Evolutionary conservation across 1,140 invertebrate genomes (phyloP), one percentile per base, ranked within the genome.

Genomic region (Holotrichia oblita): DNA sequence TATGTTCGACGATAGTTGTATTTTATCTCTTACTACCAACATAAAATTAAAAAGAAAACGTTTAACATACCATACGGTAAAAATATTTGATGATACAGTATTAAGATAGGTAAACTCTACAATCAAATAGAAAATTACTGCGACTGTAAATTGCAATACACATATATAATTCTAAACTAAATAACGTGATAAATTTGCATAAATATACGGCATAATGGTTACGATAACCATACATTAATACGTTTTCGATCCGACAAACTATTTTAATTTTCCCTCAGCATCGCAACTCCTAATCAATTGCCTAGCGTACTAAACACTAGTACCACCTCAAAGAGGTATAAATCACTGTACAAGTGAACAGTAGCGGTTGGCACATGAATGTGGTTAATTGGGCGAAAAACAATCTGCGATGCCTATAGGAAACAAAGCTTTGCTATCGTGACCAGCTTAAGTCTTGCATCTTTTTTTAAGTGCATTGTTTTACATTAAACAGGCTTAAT

Each of bases 301-400:
- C n/a, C 34, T 34, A 22, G 27, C 6, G 73, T n/a, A 41, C 6
- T 74, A 44, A n/a, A 10, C 34, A 40, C 41, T 41, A 22, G 73
- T 22, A 74, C 73, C 34, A 74, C 73, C 73, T 74, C 34, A 40
- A 41, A 74, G 73, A 74, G 34, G 73, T 34, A 40, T 74, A 74
- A 74, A 74, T 74, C 73, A 74, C 73, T 44, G 8, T 20, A n/a
- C 12, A 72, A 40, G 64, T 27, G 64, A 72, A 72, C 22, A 72
- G 64, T 14, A 40, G 64, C 24, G 64, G 64, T 40, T 41, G 73
- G 17, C 17, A 74, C 61, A 69, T 69, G 20, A 69, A 69, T 69
- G 61, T 69, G 41, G 73, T 74, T 74, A 74, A 74, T 74, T 74
- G 40, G 73, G 73, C 73, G 73, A 74, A 74, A 72, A 74, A 74